Conservation (phyloP, 2,113 vertebrate genomes). For the Dipodomys spectabilis region DNA sequence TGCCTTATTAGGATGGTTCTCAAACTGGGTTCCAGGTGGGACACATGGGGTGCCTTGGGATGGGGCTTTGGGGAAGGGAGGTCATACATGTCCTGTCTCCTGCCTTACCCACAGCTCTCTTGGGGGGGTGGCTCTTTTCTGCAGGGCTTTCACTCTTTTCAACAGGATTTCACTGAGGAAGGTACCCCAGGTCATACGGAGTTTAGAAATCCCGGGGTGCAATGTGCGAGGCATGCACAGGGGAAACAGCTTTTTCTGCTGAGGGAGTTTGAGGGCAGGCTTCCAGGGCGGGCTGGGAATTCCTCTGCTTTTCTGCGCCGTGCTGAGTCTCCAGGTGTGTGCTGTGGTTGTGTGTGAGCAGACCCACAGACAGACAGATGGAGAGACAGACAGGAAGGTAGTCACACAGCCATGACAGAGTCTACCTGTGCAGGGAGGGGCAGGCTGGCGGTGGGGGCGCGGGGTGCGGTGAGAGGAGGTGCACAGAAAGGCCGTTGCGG, state of each 20-base stretch:
- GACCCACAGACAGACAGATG: not conserved
- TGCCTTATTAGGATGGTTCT: too few relatives aligned
- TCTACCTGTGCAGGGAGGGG: not conserved
- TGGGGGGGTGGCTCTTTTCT: too few relatives aligned
- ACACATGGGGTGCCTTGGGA: not conserved
- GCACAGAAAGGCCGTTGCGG: not conserved
- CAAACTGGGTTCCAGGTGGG: too few relatives aligned
- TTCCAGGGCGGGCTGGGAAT: not conserved
- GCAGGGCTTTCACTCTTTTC: not conserved
- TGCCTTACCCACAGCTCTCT: not conserved
- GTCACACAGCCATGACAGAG: not conserved
- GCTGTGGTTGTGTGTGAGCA: not conserved
- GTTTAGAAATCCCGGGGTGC: not conserved
- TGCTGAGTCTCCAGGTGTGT: not conserved
- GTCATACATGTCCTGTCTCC: not conserved
- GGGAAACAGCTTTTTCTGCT: not conserved
- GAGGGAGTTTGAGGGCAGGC: too few relatives aligned
- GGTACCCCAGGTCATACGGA: accelerated
- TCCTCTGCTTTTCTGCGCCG: not conserved
- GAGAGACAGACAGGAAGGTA: not conserved
- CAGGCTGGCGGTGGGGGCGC: accelerated
- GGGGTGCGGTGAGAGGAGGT: not conserved
- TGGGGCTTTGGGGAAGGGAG: not conserved
- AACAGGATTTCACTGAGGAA: not conserved
- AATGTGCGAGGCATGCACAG: not conserved